Base-by-base conservation (phyloP, 1,140 invertebrate genomes). In the Rhyacophila brunnea region DNA sequence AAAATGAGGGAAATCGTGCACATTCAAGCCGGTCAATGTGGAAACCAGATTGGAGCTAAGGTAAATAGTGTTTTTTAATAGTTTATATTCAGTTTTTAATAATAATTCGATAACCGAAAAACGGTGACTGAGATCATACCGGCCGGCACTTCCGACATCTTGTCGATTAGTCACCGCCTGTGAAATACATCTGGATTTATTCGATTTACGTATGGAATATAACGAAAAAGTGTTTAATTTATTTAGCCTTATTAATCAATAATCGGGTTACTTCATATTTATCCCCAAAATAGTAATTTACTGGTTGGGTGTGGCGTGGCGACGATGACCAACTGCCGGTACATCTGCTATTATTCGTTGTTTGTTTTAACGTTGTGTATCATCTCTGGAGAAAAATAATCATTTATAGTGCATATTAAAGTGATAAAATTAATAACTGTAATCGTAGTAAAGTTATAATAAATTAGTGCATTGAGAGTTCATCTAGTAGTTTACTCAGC, bases 1-100 rank as follows among this genome's bases (percentile, higher is more conserved):
- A 81, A 69, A 60, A 88, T 88, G 87, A 81, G 87, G 69, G 87
- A 89, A 82, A 89, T 89, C 69, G 86, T 89, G 62, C 87, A 89
- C 70, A 75, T 89, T 59, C 87, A 89, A 72, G 86, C 85, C 58
- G 87, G 87, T 60, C 87, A 89, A 72, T 89, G 87, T 70, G 87
- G 87, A 52, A 89, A 89, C 71, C 87, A 88, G 71, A 88, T 88
- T 66, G 87, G 87, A 67, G 83, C 86, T 4, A 88, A 88, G 80
- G 85, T 87, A 75, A 54, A 35, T 54, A 45, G 52, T 54, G 52
- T 44, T 35, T 40, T 35, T 35, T 20, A 32, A 7, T 19, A 9
- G 28, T 20, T 32, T 14, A 20, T 54, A n/a, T 42, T 13, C 40
- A 44, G 40, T 32, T 54, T 45, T 32, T 45, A 5, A 1, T 44